Percentiles rank a stretch among this genome's conserved stretches.
Evolutionary conservation across 2,113 vertebrate genomes (phyloP).

Genomic region (Platysteira castanea): DNA sequence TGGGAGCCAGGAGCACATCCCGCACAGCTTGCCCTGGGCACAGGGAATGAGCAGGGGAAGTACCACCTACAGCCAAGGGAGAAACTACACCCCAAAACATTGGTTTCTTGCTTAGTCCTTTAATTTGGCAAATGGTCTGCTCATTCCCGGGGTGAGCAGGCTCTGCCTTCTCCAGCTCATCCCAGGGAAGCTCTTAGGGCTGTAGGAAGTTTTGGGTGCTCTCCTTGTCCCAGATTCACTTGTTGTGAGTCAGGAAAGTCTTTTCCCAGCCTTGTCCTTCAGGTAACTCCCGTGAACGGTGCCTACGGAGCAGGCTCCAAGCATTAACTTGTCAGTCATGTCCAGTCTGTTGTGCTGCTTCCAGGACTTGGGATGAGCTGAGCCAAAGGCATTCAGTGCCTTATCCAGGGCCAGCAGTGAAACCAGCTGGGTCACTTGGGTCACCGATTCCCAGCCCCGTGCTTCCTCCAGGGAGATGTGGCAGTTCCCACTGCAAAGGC

Average conservation of each 20-base stretch:
- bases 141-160: neutral
- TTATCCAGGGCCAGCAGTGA: neutral
- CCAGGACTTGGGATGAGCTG: neutral
- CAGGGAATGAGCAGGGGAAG: neutral
- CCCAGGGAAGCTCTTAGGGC: neutral
- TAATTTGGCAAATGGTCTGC: neutral
- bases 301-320: neutral
- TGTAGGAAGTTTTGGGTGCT: neutral
- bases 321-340: neutral
- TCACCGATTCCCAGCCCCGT: neutral
- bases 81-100: neutral
- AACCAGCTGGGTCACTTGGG: neutral
- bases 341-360: neutral
- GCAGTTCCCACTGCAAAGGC: neutral
- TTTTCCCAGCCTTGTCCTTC: neutral
- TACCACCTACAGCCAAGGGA: neutral
- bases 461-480: neutral
- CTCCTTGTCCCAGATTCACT: neutral
- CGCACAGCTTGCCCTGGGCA: fast-evolving
- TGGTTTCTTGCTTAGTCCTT: neutral
- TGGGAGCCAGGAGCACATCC: neutral
- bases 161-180: neutral
- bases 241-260: neutral
- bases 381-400: neutral
- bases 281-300: neutral